Base-by-base conservation (phyloP, 2,797 vertebrate genomes). In the Platyrinchus mystaceus region DNA sequence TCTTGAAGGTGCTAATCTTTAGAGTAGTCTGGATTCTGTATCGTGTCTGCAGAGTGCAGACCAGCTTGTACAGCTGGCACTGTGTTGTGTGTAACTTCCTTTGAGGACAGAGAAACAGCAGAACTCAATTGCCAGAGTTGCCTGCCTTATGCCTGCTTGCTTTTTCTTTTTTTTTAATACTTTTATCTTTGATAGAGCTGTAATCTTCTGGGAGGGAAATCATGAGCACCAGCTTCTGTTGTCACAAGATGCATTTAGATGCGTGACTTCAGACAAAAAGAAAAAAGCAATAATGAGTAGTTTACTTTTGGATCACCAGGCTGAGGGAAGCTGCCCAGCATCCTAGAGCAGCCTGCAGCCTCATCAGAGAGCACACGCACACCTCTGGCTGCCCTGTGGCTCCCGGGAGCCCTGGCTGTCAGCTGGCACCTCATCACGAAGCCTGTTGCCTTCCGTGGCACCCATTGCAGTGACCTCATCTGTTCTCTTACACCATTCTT, bases 251-350 rank as follows among this genome's bases (percentile, higher is more conserved):
- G 19, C 18, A 15, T 76, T 59, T 59, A 79, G 67, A 44, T 46
- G 44, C 75, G 82, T 96, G 89, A 94, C 94, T 76, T 93, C 87
- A 94, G 94, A 89, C 63, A 88, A 88, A 93, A 84, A 9, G n/a
- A 32, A 97, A 95, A 90, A 43, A 8, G 96, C 95, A 96, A 96
- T 97, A 97, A 89, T 10, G 22, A 78, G 56, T 23, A 43, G 47
- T 90, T 79, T 84, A 59, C 70, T 63, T 76, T 23, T 71, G 74
- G 70, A 50, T 87, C 66, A 9, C 19, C 74, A 53, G 84, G 55
- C 80, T 50, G 67, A 5, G 13, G 34, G 66, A 86, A 63, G 82
- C 73, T 76, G 50, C 24, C 36, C 74, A 8, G 84, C 77, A 60
- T 18, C 24, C 49, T 17, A 1, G 39, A 39, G 1, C 60, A 30